Conservation (phyloP, 1,140 invertebrate genomes). For the Cyphomyrmex costatus region DNA sequence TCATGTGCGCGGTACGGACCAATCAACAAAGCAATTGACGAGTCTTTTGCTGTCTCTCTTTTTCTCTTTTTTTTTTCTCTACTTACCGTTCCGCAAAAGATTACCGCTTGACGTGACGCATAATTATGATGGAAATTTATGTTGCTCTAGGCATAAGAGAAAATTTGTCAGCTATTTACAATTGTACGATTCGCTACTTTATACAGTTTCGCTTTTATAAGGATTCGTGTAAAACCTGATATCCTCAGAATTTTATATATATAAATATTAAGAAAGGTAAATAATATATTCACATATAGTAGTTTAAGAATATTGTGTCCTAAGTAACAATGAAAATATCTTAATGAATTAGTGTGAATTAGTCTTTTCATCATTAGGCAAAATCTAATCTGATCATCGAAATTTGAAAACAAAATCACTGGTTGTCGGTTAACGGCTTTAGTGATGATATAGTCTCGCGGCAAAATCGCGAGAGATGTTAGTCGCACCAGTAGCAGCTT, state of each 20-base stretch:
- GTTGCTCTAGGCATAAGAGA: not conserved
- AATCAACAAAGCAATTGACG: slow-evolving; percentile 66
- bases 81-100: slow-evolving; percentile 12
- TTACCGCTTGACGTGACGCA: slow-evolving; percentile 18
- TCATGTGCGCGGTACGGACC: slow-evolving; percentile 45
- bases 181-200: not conserved
- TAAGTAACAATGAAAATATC: not conserved
- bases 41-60: slow-evolving; percentile 30
- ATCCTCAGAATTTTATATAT: no score
- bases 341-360: slow-evolving; percentile 14
- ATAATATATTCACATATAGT: no score
- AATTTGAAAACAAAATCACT: not conserved
- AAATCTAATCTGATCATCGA: not conserved
- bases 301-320: no score
- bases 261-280: no score
- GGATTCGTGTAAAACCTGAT: no score
- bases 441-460: not conserved
- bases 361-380: not conserved
- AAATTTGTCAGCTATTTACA: not conserved
- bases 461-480: slow-evolving; percentile 32
- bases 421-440: not conserved
- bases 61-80: slow-evolving; percentile 15
- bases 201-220: not conserved
- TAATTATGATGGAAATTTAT: slow-evolving; percentile 41
- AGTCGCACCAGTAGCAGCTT: slow-evolving; percentile 32